These are phyloP conservation scores for Rotaria magnacalcarata DNA, from an alignment of 2,888 invertebrate species.

Conservation along the genomic window DNA sequence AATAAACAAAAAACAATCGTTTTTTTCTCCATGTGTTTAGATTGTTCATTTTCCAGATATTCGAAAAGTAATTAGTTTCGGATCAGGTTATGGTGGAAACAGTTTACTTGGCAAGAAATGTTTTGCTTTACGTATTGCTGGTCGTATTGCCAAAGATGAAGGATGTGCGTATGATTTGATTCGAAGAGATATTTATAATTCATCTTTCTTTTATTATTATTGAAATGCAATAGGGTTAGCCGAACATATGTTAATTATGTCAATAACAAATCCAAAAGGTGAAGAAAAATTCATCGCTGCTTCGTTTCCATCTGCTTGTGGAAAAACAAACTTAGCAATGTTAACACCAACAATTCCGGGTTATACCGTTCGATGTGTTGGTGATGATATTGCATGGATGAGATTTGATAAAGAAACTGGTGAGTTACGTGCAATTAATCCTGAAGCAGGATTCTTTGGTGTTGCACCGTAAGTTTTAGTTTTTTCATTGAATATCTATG, in stretches of 20 bases:
- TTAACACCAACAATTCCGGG: constrained; percentile 86
- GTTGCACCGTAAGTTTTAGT: constrained; percentile 70
- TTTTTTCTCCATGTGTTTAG: not conserved
- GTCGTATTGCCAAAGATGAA: constrained; percentile 83
- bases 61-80: constrained; percentile 80
- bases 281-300: constrained; percentile 82
- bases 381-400: constrained; percentile 94
- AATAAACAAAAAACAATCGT: too few species aligned
- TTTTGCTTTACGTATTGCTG: constrained; percentile 89
- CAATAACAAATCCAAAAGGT: constrained; percentile 83
- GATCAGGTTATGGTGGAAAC: constrained; percentile 95
- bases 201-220: too few species aligned
- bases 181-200: too few species aligned
- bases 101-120: constrained; percentile 94
- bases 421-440: constrained; percentile 86
- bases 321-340: constrained; percentile 98
- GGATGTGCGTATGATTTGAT: constrained; percentile 78
- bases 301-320: constrained; percentile 82
- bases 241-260: constrained; percentile 97
- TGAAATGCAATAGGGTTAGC: constrained; percentile 69
- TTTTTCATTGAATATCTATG: constrained; percentile 51
- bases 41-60: constrained; percentile 79
- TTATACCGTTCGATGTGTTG: constrained; percentile 65
- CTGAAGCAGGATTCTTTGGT: constrained; percentile 97
- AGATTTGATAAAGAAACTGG: constrained; percentile 63